Base-by-base conservation (phyloP, 2,888 invertebrate genomes). In the Diarsia dahlii region DNA sequence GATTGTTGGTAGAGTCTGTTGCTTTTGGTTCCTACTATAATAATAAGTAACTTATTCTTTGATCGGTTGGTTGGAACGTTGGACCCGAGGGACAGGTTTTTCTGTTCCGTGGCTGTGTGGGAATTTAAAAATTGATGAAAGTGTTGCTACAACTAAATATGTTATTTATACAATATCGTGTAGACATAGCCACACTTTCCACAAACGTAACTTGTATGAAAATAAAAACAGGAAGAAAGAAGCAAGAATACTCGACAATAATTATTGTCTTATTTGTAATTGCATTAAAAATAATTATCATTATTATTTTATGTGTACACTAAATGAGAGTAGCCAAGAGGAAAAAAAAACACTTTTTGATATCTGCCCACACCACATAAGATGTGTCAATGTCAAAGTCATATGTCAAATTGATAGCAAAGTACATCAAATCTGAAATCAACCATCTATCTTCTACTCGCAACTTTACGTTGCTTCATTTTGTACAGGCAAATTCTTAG, bases 331-430 rank as follows among this genome's bases (percentile, higher is more conserved):
- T 23, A 8, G 56, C 15, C 56, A 15, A 8, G 23, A 23, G 0
- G 5, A 54, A 54, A 54, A 13, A 23, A 15, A 15, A 54, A 13
- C 0, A 28, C 15, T 0, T 13, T 8, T 63, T 63, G 23, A 45
- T 4, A 28, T 45, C 52, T 52, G 68, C 20, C 48, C 13, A 45
- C 45, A 63, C n/a, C n/a, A 39, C 39, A 2, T 2, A 2, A 0
- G 10, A 9, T 18, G 23, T 60, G 76, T 76, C 76, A 76, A 0
- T 60, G 76, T 76, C 76, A 76, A 0, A 69, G 77, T 70, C 70
- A 78, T 46, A 20, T 75, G 60, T 71, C 62, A 73, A 63, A 74
- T 69, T 28, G 52, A 56, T 10, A 77, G 48, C 34, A 58, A 72
- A 15, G 1, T 28, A 54, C 39, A 39, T 28, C 28, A 28, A 28